These are phyloP conservation scores for Calephelis perditalis DNA, from an alignment of 2,888 invertebrate species.

Conservation along the genomic window DNA sequence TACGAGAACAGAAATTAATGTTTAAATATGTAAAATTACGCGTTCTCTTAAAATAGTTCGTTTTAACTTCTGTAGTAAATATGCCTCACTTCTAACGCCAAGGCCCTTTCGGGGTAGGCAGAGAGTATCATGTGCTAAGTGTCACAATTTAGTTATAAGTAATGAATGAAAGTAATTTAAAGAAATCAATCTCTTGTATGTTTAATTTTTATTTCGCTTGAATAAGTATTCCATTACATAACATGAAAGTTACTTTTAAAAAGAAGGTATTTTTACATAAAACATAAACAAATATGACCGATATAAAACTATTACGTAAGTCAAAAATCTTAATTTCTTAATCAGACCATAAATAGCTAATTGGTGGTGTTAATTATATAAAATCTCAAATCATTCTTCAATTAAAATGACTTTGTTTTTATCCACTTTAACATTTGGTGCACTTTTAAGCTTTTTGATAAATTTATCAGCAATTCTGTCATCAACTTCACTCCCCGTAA, in stretches of 20 bases:
- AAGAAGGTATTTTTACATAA: neutral
- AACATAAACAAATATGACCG: neutral
- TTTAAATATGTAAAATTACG: too few relatives aligned
- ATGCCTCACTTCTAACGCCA: too few relatives aligned
- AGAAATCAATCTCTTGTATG: neutral
- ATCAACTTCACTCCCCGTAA: constrained; percentile 68
- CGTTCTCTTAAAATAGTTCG: too few relatives aligned
- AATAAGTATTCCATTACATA: constrained; percentile 7
- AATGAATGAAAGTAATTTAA: too few relatives aligned
- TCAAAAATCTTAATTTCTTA: constrained; percentile 9
- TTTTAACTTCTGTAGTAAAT: too few relatives aligned
- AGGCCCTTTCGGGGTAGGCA: too few relatives aligned
- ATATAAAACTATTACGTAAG: constrained; percentile 1
- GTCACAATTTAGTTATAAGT: too few relatives aligned
- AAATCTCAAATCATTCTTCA: constrained; percentile 28
- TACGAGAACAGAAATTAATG: too few relatives aligned
- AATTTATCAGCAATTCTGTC: constrained; percentile 84
- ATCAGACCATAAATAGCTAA: constrained; percentile 7
- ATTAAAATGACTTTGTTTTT: constrained; percentile 77
- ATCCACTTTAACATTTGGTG: constrained; percentile 79
- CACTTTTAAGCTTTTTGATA: constrained; percentile 83
- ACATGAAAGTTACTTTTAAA: constrained; percentile 5
- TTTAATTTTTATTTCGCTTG: constrained; percentile 7
- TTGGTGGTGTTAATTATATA: neutral
- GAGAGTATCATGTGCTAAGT: too few relatives aligned